A percentile compares a stretch with the other conserved stretches of the same genome.
Evolutionary conservation across 2,113 vertebrate genomes (phyloP).

Genomic region (Odocoileus virginianus): DNA sequence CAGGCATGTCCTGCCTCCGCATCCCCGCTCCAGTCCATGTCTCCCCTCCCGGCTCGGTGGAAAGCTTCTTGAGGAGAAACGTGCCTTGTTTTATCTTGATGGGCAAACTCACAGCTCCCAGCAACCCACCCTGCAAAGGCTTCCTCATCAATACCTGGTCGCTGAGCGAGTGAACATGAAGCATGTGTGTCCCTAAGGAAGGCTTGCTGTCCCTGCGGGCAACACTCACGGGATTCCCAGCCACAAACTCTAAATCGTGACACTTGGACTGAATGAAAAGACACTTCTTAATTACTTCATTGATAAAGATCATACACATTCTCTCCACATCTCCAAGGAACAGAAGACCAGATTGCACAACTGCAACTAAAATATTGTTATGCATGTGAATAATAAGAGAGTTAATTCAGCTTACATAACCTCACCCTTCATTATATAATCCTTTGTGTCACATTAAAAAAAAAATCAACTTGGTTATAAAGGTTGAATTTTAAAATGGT

Average conservation of each 20-base stretch:
- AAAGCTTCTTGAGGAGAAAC: not conserved
- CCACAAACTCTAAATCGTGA: not conserved
- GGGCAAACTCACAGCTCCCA: not conserved
- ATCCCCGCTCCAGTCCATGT: rapidly evolving
- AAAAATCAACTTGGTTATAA: conserved; percentile 36
- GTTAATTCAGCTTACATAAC: conserved; percentile 37
- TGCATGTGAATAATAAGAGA: conserved; percentile 12
- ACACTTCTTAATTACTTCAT: conserved; percentile 38
- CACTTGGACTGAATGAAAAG: conserved; percentile 49
- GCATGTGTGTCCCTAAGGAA: not conserved
- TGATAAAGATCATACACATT: conserved; percentile 26
- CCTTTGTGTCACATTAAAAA: conserved; percentile 22
- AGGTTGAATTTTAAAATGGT: conserved; percentile 55
- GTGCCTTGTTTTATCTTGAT: rapidly evolving
- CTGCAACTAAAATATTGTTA: not conserved
- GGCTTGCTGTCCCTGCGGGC: rapidly evolving
- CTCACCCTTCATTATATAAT: conserved; percentile 29
- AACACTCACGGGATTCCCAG: not conserved
- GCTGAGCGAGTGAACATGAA: rapidly evolving
- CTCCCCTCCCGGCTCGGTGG: rapidly evolving
- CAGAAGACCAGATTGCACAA: conserved; percentile 22
- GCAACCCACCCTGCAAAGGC: not conserved
- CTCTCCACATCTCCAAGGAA: not conserved
- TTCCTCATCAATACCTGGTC: rapidly evolving
- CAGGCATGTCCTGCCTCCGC: rapidly evolving